Base-by-base conservation (phyloP, 2,797 vertebrate species). In the Pygocentrus nattereri region DNA sequence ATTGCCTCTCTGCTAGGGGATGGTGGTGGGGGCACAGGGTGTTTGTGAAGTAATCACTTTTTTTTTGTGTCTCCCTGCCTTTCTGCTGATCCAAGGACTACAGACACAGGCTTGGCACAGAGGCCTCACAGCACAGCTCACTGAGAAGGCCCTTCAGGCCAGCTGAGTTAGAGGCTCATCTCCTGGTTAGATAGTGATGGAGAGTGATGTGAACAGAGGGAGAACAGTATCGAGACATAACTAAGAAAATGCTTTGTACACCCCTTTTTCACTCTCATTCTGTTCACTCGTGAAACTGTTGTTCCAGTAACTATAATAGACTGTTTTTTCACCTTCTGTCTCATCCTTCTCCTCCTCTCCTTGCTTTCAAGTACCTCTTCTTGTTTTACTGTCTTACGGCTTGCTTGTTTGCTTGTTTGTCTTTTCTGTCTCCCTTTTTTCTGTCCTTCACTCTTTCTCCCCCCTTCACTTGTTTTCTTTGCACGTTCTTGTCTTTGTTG, bases 71-170 rank as follows among this genome's bases (percentile, higher is more conserved):
- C 70, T 30, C 79, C 82, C 86, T 78, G 85, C 83, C n/a, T 81
- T 87, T 83, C 73, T 88, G 87, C 85, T 87, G 83, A 88, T 84
- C 58, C 69, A 78, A 82, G 80, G 82, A 79, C 50, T 76, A 8
- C 16, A 62, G 65, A 78, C 83, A 74, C 44, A 64, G 77, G 31
- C 72, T 56, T 25, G 41, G 41, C 30, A 59, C 74, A 58, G 34
- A 41, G 41, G 59, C 74, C 72, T 72, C 50, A 80, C 50, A 52
- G 25, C 64, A 31, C n/a, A 34, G 73, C 54, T 76, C 18, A 11
- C 56, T 76, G 77, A 78, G 62, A 41, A 59, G 61, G 58, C 67
- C 65, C 34, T 25, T 5, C 16, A 31, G 80, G 23, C 68, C 74
- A 54, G 70, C 71, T 31, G 59, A 76, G 76, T 21, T 80, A 71